phyloP scores from a whole-genome alignment of 2,113 vertebrate genomes.

The Turnix velox region DNA sequence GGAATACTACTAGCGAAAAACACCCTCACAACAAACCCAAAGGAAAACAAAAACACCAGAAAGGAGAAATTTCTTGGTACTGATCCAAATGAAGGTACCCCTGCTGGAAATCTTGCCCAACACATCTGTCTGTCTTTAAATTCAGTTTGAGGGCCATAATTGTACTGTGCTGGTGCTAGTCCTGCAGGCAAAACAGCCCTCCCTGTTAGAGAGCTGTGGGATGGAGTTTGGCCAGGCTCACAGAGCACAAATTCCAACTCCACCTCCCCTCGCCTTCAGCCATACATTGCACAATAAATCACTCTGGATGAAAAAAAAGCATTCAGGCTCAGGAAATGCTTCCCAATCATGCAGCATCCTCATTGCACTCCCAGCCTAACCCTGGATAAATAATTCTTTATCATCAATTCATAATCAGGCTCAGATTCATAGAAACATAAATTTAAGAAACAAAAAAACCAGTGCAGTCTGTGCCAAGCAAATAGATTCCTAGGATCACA shows the following conservation, averaged over 20 bases:
- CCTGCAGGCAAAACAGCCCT: background rate
- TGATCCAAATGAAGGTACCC: background rate
- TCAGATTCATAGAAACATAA: background rate
- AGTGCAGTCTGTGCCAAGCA: background rate
- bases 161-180: background rate
- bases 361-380: background rate
- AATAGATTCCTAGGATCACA: background rate
- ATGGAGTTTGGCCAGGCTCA: background rate
- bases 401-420: background rate
- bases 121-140: background rate
- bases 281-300: background rate
- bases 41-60: background rate
- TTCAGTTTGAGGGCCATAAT: background rate
- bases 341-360: background rate
- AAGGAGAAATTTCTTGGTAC: background rate
- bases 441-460: background rate
- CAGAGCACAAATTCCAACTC: background rate
- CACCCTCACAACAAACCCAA: background rate
- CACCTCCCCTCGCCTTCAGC: background rate
- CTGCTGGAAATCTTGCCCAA: background rate
- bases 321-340: background rate
- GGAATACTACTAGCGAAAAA: background rate
- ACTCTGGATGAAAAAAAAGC: background rate
- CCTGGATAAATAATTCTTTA: background rate
- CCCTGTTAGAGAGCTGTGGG: background rate